Percentiles rank a stretch among this genome's conserved stretches.
phyloP scores from a whole-genome alignment of 2,797 vertebrate genomes.

The Periparus ater region DNA sequence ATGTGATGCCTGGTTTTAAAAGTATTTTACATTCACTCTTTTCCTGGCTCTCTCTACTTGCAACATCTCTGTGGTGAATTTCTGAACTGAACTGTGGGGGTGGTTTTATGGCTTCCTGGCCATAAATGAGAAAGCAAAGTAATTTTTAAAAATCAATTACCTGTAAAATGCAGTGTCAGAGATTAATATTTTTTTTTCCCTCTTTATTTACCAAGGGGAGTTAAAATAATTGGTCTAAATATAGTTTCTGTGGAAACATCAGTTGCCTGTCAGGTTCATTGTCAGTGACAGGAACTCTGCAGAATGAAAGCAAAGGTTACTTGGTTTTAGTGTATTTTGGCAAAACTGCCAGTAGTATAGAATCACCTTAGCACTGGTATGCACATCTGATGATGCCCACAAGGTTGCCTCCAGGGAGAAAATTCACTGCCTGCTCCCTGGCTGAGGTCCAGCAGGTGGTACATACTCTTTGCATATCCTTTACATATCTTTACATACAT shows the following conservation, averaged over 20 bases:
- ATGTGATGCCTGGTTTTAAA: constrained; percentile 4
- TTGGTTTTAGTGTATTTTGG: neutral
- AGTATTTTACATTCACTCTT: neutral
- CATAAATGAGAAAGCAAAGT: neutral
- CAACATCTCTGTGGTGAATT: neutral
- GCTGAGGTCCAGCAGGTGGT: neutral
- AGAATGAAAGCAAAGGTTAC: neutral
- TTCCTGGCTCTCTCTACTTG: neutral
- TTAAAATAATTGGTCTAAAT: neutral
- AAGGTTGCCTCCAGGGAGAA: neutral
- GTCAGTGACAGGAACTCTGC: neutral
- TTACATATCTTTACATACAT: neutral
- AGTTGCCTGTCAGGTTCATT: neutral
- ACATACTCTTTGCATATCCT: neutral
- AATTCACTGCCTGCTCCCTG: neutral
- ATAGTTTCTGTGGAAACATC: neutral
- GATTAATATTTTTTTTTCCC: neutral
- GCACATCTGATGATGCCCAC: neutral
- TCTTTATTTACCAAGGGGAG: neutral
- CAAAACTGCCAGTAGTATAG: neutral
- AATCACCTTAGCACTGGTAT: neutral
- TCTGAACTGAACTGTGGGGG: neutral
- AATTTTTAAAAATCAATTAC: neutral
- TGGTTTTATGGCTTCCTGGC: neutral
- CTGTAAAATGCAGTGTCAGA: neutral